These are phyloP conservation scores for Odontesthes bonariensis DNA, from an alignment of 2,113 vertebrate species.

Conservation along the genomic window DNA sequence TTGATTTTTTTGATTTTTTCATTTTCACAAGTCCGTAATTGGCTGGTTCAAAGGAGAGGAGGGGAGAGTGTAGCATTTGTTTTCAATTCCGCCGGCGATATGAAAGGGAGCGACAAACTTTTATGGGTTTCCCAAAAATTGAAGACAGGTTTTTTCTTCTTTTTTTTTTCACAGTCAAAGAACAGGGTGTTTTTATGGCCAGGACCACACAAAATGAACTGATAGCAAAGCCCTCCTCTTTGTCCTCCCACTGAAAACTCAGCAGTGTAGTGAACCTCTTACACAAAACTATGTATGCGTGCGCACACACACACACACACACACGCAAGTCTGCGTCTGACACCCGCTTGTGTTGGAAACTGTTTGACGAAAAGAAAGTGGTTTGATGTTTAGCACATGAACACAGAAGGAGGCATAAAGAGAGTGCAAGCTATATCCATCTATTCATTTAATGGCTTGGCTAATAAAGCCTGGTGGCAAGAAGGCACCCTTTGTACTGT, in stretches of 20 bases:
- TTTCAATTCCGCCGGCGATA: constrained; percentile 90
- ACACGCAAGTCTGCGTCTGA: constrained; percentile 5
- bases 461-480: constrained; percentile 82
- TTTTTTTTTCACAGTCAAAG: constrained; percentile 86
- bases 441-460: constrained; percentile 75
- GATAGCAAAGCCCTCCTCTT: constrained; percentile 84
- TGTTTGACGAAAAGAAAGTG: constrained; percentile 43
- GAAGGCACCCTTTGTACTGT: constrained; percentile 81
- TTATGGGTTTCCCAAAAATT: constrained; percentile 96
- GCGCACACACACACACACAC: not conserved
- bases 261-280: constrained; percentile 17
- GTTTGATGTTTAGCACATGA: constrained; percentile 65
- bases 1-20: constrained; percentile 68
- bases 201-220: constrained; percentile 97
- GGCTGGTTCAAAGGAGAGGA: constrained; percentile 92
- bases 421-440: constrained; percentile 59
- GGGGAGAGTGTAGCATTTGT: constrained; percentile 89
- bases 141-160: constrained; percentile 88
- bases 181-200: constrained; percentile 90
- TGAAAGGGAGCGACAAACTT: constrained; percentile 89
- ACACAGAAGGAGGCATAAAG: constrained; percentile 51
- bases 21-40: constrained; percentile 99
- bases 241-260: constrained; percentile 75
- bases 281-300: not conserved
- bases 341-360: constrained; percentile 42